A percentile compares a stretch with the other conserved stretches of the same genome.
These are phyloP conservation scores for Pristionchus exspectatus DNA, from an alignment of 2,888 invertebrate genomes.

Conservation along the genomic window DNA sequence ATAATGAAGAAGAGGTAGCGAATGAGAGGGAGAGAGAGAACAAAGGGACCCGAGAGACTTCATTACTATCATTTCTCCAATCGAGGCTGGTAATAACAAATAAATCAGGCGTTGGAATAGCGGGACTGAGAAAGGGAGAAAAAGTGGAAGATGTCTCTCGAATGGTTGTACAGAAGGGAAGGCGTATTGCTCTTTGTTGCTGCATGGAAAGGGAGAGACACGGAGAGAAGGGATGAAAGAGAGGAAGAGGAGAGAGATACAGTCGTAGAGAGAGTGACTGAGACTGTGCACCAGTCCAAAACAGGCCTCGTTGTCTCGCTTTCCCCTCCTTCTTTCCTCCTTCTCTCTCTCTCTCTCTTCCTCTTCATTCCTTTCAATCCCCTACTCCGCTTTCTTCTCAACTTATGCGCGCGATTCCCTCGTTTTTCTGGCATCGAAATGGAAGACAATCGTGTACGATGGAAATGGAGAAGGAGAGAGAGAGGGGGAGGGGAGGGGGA, in stretches of 20 bases:
- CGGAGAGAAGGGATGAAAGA: background rate
- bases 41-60: conserved; percentile 22
- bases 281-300: background rate
- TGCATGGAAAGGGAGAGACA: background rate
- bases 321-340: background rate
- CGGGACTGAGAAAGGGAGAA: conserved; percentile 39
- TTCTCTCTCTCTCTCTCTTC: conserved; percentile 24
- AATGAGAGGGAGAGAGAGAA: background rate
- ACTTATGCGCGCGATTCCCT: conserved; percentile 45
- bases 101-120: conserved; percentile 22
- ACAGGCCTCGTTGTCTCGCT: conserved; percentile 43
- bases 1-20: background rate
- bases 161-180: conserved; percentile 30
- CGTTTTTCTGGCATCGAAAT: conserved; percentile 35
- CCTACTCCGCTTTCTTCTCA: conserved; percentile 41
- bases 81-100: conserved; percentile 37
- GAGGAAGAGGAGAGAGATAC: conserved; percentile 1
- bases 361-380: conserved; percentile 35
- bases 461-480: conserved; percentile 22
- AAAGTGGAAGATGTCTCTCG: conserved; percentile 21
- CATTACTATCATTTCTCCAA: conserved; percentile 13
- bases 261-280: conserved; percentile 9
- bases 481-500: background rate
- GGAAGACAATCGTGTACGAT: conserved; percentile 50
- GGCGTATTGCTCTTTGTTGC: conserved; percentile 49